These are phyloP conservation scores for Zosterops japonicus DNA, from an alignment of 2,113 vertebrate species.

Conservation along the genomic window DNA sequence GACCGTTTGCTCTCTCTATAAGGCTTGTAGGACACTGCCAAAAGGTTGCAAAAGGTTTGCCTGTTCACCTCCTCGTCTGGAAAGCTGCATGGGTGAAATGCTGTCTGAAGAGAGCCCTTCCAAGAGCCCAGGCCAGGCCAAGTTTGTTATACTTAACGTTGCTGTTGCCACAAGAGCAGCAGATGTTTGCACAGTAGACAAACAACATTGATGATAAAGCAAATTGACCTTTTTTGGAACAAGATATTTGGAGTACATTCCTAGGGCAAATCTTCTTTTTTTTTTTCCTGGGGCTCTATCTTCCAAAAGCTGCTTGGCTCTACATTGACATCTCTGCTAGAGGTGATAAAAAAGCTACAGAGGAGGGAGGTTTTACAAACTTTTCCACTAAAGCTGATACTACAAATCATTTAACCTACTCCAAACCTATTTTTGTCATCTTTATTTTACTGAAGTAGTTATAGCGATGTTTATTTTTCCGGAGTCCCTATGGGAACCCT, in stretches of 20 bases:
- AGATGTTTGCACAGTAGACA: constrained; percentile 51
- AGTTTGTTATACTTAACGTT: neutral
- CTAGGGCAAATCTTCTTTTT: neutral
- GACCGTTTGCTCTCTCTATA: neutral
- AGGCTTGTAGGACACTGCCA: neutral
- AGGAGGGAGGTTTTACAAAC: neutral
- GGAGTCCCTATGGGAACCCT: constrained; percentile 53
- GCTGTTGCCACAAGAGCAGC: constrained; percentile 23
- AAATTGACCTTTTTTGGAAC: constrained; percentile 32
- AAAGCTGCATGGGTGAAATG: neutral
- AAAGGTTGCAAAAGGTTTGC: neutral
- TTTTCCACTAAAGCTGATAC: neutral
- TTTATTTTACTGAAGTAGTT: constrained; percentile 15
- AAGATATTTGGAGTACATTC: constrained; percentile 24
- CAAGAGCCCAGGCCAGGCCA: neutral
- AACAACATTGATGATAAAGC: constrained; percentile 41
- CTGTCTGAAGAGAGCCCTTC: constrained; percentile 4
- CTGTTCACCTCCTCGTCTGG: neutral
- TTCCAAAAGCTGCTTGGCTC: neutral
- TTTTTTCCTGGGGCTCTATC: neutral
- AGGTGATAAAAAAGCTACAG: neutral
- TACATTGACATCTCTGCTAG: neutral
- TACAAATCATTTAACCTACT: neutral
- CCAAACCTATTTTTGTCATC: neutral
- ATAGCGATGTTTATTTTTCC: constrained; percentile 46